Evolutionary conservation across 2,888 invertebrate genomes (phyloP).

Genomic region (Boloria selene): DNA sequence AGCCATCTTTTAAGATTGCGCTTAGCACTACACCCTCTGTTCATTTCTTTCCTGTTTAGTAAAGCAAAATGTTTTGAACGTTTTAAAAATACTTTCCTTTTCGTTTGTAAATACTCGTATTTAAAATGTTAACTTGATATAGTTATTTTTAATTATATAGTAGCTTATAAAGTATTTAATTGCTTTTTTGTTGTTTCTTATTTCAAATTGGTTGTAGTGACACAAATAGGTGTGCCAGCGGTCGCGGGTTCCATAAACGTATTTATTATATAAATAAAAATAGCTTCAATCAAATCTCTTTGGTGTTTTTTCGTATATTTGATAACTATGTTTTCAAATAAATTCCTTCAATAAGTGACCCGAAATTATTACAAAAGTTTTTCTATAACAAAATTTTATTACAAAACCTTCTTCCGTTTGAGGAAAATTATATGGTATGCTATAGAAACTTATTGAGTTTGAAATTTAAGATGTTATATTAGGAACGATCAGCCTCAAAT

Average conservation of each 20-base stretch:
- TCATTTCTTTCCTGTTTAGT: slow-evolving; percentile 11
- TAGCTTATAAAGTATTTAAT: too few relatives aligned
- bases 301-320: background rate
- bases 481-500: slow-evolving; percentile 10
- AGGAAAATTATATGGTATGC: slow-evolving; percentile 7
- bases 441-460: slow-evolving; percentile 13
- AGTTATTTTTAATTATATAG: too few relatives aligned
- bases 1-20: slow-evolving; percentile 4
- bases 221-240: too few relatives aligned
- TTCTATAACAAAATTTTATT: slow-evolving; percentile 9
- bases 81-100: slow-evolving; percentile 4
- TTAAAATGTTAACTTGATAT: too few relatives aligned
- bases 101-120: background rate
- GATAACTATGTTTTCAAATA: slow-evolving; percentile 16
- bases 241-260: too few relatives aligned
- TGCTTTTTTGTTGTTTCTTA: too few relatives aligned
- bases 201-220: too few relatives aligned
- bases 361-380: slow-evolving; percentile 12
- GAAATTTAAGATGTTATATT: slow-evolving; percentile 12
- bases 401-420: background rate
- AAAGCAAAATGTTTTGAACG: background rate
- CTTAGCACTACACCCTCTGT: slow-evolving; percentile 4
- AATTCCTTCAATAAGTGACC: slow-evolving; percentile 17
- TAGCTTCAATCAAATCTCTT: background rate
- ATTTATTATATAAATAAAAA: background rate